These are phyloP conservation scores for Gallinago solitaria DNA, from an alignment of 2,797 vertebrate genomes.

Conservation along the genomic window DNA sequence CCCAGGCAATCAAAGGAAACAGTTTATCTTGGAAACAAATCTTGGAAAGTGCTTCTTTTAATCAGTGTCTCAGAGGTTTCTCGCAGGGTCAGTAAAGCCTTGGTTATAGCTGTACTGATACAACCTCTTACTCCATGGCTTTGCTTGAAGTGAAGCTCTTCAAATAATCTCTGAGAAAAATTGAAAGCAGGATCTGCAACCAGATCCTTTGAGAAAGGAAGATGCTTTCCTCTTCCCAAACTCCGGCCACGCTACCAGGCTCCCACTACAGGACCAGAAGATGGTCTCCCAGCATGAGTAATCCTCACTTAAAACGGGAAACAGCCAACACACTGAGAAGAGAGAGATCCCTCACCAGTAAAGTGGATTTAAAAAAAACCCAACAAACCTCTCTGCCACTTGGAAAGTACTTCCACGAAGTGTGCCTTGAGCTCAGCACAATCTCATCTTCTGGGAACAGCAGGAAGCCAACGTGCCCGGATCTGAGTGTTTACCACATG, in stretches of 20 bases:
- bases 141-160: neutral
- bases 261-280: neutral
- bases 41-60: neutral
- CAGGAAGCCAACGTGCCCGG: neutral
- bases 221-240: neutral
- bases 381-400: neutral
- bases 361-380: neutral
- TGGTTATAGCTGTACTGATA: neutral
- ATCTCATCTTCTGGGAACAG: neutral
- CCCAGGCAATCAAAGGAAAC: neutral
- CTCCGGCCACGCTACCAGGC: neutral
- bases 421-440: neutral
- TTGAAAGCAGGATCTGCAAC: neutral
- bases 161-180: neutral
- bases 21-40: constrained; percentile 44
- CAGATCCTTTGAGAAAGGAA: neutral
- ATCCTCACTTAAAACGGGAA: accelerated
- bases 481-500: neutral
- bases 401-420: neutral
- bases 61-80: neutral
- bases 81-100: neutral
- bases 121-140: neutral
- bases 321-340: neutral
- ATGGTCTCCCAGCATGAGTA: accelerated
- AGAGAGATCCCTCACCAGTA: neutral